These are phyloP conservation scores for Exocentrus adspersus DNA, from an alignment of 2,888 invertebrate species.

Conservation along the genomic window DNA sequence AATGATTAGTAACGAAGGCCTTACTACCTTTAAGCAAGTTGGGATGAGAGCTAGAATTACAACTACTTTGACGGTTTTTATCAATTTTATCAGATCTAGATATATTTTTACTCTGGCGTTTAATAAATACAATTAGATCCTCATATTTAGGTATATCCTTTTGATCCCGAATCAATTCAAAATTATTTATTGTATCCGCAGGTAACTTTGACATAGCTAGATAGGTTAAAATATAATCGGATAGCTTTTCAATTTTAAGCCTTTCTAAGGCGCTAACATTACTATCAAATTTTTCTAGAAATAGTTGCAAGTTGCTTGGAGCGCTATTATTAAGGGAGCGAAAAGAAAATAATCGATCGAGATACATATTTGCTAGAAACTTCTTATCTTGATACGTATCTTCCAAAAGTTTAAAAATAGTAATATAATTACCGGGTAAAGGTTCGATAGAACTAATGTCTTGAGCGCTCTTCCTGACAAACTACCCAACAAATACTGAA, in stretches of 20 bases:
- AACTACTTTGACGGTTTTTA: background rate
- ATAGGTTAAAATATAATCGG: slow-evolving; percentile 2
- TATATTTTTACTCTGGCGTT: background rate
- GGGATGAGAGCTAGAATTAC: background rate
- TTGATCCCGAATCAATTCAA: background rate
- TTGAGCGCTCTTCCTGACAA: background rate
- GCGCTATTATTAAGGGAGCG: too few species aligned
- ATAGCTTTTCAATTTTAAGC: background rate
- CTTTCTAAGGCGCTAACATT: background rate
- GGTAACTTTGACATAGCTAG: background rate
- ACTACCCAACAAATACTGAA: background rate
- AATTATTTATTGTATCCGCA: background rate
- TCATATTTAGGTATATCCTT: background rate
- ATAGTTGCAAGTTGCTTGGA: too few species aligned
- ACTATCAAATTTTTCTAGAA: background rate
- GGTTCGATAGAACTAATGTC: background rate
- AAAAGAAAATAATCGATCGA: too few species aligned
- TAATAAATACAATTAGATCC: background rate
- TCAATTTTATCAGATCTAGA: background rate
- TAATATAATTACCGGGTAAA: background rate
- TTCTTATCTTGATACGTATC: background rate
- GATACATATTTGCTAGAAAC: too few species aligned
- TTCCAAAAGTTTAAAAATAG: background rate
- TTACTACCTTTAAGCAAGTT: background rate
- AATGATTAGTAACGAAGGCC: background rate